Evolutionary conservation across 2,888 invertebrate species (phyloP).

Genomic region (Lithophane ornitopus): DNA sequence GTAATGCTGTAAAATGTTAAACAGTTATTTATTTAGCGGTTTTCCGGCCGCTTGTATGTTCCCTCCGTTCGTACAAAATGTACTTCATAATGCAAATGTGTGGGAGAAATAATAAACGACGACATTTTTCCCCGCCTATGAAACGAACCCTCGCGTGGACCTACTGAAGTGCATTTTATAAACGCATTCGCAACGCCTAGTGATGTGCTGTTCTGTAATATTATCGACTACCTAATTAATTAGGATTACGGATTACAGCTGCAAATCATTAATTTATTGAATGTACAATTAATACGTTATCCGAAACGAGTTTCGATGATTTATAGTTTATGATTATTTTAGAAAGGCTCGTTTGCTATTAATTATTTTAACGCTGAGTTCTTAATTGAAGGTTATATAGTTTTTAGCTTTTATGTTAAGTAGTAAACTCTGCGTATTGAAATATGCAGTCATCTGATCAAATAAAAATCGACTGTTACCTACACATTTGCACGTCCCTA

Average conservation of each 20-base stretch:
- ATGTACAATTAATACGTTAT: constrained; percentile 50
- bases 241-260: constrained; percentile 22
- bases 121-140: constrained; percentile 69
- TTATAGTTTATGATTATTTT: constrained; percentile 53
- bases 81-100: constrained; percentile 61
- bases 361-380: constrained; percentile 26
- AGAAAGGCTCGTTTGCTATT: constrained; percentile 44
- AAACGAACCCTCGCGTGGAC: constrained; percentile 68
- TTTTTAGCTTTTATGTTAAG: constrained; percentile 24
- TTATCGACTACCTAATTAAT: constrained; percentile 57
- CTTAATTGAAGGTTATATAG: constrained; percentile 15
- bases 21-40: constrained; percentile 84
- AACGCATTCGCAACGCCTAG: constrained; percentile 41
- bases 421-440: constrained; percentile 10
- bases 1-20: constrained; percentile 79
- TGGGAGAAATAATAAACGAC: constrained; percentile 76
- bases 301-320: constrained; percentile 59
- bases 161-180: constrained; percentile 75
- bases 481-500: constrained; percentile 53
- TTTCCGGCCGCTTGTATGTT: constrained; percentile 73
- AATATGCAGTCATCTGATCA: constrained; percentile 11
- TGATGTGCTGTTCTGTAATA: constrained; percentile 46
- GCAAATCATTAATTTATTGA: constrained; percentile 36
- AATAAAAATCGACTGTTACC: constrained; percentile 15
- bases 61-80: constrained; percentile 49